Evolutionary conservation across 2,888 invertebrate species (phyloP), one percentile per base, ranked within the genome.

Genomic region (Frankliniella fusca): DNA sequence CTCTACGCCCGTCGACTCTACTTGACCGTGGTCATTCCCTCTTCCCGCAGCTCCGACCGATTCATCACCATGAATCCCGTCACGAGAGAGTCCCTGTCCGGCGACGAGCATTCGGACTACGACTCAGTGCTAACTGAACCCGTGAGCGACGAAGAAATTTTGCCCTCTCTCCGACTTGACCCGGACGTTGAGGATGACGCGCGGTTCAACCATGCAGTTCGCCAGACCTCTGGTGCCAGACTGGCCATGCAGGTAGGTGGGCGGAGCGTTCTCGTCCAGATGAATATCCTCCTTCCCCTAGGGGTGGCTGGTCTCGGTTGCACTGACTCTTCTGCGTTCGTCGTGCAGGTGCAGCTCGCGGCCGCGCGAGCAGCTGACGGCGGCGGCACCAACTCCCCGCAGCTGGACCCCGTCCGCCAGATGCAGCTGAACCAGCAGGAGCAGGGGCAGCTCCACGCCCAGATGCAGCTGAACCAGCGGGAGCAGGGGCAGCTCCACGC

Each of bases 351-450:
- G 23, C 23, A 23, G 11, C n/a, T 18, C 10, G 70, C 70, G 23
- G 70, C 70, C 1, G 70, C 23, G 0, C 23, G 70, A 12, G 10
- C n/a, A 9, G 12, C 12, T 23, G 23, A 11, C 23, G 70, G 23
- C 23, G 70, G 23, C 70, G 70, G 70, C 27, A 8, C 27, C 70
- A 76, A 76, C 70, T 76, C 70, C 70, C 70, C 70, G 70, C 23
- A 27, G 70, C 70, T 76, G 8, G 27, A 76, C 70, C 70, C 70
- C 27, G 2, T 76, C 11, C 70, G 70, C 11, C 70, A 76, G 70
- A 9, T 27, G 70, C 70, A 76, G 70, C 11, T 76, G 70, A 27
- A 76, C 27, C 70, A 11, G 70, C 27, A 7, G 70, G 23, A 70
- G 70, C 70, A 65, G 65, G 15, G 9, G 65, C 3, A 23, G 70